These are phyloP conservation scores for Micoletzkya japonica DNA, from an alignment of 2,888 invertebrate species.

Conservation along the genomic window DNA sequence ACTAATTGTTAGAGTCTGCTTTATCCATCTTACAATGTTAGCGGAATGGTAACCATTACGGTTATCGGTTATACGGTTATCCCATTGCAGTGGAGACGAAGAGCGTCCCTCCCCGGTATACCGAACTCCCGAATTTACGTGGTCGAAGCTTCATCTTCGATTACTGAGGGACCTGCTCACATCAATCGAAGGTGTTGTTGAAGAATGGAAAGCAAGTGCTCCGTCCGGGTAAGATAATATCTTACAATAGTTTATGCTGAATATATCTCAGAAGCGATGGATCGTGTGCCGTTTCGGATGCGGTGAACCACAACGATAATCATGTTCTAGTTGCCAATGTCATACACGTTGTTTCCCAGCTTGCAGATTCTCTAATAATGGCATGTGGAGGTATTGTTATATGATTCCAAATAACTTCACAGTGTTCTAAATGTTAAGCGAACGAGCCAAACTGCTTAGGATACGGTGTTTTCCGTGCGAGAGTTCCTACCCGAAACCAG, in stretches of 20 bases:
- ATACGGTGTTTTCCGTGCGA: no score
- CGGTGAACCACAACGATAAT: conserved; percentile 33
- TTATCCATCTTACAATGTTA: no score
- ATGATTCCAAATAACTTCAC: background rate
- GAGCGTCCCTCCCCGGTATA: conserved; percentile 84
- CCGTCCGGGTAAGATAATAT: background rate
- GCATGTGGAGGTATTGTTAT: conserved; percentile 72
- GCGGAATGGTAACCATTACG: background rate
- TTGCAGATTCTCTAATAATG: conserved; percentile 97
- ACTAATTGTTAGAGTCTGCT: no score
- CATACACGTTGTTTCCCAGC: conserved; percentile 95
- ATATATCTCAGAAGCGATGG: background rate
- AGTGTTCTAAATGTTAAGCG: no score
- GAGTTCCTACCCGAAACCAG: no score
- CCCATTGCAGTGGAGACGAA: background rate
- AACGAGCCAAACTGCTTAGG: no score
- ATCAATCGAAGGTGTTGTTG: conserved; percentile 94
- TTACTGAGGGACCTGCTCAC: conserved; percentile 92
- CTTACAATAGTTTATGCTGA: background rate
- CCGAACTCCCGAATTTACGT: conserved; percentile 97
- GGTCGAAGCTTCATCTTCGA: conserved; percentile 97
- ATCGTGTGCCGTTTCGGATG: conserved; percentile 29
- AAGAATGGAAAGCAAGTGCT: conserved; percentile 77
- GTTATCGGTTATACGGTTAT: no score
- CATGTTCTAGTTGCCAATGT: conserved; percentile 96